Evolutionary conservation across 2,888 invertebrate species (phyloP).

Genomic region (Troides helena): DNA sequence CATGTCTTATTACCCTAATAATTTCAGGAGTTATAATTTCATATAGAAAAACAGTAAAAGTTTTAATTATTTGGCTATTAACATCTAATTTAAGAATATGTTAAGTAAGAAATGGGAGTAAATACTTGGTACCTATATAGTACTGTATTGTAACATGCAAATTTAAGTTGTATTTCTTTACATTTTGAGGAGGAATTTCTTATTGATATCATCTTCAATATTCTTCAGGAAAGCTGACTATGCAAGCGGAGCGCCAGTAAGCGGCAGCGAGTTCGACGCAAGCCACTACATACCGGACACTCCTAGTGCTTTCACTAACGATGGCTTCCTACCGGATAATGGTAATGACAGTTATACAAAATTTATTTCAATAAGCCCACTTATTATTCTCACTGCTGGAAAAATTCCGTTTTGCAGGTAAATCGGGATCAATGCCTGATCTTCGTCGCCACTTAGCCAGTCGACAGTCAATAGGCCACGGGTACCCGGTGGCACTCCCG

Average conservation of each 20-base stretch:
- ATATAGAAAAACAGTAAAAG: too few species aligned
- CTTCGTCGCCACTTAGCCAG: slow-evolving; percentile 67
- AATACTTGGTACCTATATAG: too few species aligned
- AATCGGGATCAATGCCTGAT: slow-evolving; percentile 77
- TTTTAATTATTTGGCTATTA: too few species aligned
- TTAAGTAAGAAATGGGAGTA: too few species aligned
- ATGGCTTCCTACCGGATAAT: slow-evolving; percentile 69
- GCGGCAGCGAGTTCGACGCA: slow-evolving; percentile 76
- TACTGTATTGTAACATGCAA: too few species aligned
- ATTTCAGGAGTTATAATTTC: too few species aligned
- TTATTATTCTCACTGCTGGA: neutral
- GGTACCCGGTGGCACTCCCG: slow-evolving; percentile 61
- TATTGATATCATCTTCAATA: neutral
- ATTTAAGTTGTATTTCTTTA: too few species aligned
- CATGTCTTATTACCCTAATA: too few species aligned
- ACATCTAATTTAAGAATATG: too few species aligned
- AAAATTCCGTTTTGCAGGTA: slow-evolving; percentile 52
- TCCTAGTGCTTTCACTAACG: slow-evolving; percentile 70
- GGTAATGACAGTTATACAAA: slow-evolving; percentile 43
- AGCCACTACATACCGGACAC: slow-evolving; percentile 74
- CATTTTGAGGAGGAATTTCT: too few species aligned
- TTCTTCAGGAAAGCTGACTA: slow-evolving; percentile 59
- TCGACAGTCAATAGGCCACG: slow-evolving; percentile 64
- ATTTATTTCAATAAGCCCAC: neutral
- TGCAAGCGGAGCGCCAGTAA: slow-evolving; percentile 54